A percentile compares a stretch with the other conserved stretches of the same genome.
Conservation (phyloP, 2,888 invertebrate species). For the Ophion slaviceki region DNA sequence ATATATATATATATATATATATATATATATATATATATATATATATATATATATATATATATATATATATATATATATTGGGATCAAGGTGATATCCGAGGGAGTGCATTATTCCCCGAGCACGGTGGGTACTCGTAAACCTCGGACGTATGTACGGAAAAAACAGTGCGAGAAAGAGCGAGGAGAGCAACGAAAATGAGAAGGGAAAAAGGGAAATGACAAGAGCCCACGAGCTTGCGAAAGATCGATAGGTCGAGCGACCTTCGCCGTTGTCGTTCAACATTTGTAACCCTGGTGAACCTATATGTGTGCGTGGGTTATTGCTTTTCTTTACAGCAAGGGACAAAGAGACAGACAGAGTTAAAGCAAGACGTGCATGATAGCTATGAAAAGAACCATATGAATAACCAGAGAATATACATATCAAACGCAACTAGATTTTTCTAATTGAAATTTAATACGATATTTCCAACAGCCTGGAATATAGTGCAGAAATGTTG, state of each 20-base stretch:
- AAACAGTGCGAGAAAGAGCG: conserved; percentile 29
- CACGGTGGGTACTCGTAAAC: conserved; percentile 59
- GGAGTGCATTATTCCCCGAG: conserved; percentile 78
- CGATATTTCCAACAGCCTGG: no score
- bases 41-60: no score
- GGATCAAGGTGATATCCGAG: conserved; percentile 75
- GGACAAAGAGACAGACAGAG: not conserved
- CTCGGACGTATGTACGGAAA: conserved; percentile 27
- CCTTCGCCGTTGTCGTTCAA: conserved; percentile 68
- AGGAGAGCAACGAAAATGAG: not conserved
- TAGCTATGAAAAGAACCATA: not conserved
- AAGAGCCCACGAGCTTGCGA: conserved; percentile 18
- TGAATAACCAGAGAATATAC: not conserved
- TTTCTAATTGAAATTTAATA: no score
- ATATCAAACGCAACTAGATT: no score
- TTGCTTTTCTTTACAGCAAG: not conserved
- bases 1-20: no score
- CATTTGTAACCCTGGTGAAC: conserved; percentile 72
- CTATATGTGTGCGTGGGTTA: not conserved
- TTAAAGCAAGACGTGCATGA: no score
- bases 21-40: no score
- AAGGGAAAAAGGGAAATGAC: conserved; percentile 35
- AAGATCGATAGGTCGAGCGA: conserved; percentile 71
- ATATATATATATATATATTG: conserved; percentile 55
- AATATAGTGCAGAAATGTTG: no score